These are phyloP conservation scores for Erpornis zantholeuca DNA, from an alignment of 2,113 vertebrate genomes.

Conservation along the genomic window DNA sequence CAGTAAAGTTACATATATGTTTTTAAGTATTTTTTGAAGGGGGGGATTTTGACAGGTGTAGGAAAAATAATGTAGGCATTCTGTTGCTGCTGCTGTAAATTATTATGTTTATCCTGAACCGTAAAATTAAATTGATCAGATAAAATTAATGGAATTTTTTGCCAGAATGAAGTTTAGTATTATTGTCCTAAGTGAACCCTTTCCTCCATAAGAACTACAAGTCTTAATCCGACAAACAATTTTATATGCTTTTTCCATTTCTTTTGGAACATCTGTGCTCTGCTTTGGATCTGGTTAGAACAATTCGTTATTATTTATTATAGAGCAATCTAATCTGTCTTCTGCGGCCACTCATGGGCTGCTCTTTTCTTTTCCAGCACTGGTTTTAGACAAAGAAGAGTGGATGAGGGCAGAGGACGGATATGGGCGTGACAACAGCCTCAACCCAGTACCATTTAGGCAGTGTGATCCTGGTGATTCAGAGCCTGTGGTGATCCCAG, in stretches of 20 bases:
- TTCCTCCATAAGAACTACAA: background rate
- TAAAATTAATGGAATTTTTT: background rate
- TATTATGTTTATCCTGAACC: background rate
- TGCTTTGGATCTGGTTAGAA: background rate
- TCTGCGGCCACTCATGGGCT: accelerated
- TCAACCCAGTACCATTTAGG: background rate
- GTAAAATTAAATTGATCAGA: background rate
- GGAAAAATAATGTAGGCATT: background rate
- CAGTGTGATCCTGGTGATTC: accelerated
- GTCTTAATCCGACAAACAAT: background rate
- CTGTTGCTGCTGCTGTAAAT: background rate
- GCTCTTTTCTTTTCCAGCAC: background rate
- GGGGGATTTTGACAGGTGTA: accelerated
- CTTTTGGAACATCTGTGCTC: background rate
- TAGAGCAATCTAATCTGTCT: background rate
- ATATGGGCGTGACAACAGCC: accelerated
- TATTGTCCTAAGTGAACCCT: background rate
- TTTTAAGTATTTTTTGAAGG: background rate
- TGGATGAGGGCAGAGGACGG: background rate
- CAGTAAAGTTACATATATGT: background rate
- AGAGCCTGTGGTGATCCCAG: accelerated
- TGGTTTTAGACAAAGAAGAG: background rate
- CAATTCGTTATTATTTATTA: background rate
- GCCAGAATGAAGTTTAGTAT: background rate
- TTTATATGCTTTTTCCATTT: background rate